Percentiles rank a stretch among this genome's conserved stretches.
Evolutionary conservation across 2,113 vertebrate species (phyloP).

Genomic region (Crotalus tigris): DNA sequence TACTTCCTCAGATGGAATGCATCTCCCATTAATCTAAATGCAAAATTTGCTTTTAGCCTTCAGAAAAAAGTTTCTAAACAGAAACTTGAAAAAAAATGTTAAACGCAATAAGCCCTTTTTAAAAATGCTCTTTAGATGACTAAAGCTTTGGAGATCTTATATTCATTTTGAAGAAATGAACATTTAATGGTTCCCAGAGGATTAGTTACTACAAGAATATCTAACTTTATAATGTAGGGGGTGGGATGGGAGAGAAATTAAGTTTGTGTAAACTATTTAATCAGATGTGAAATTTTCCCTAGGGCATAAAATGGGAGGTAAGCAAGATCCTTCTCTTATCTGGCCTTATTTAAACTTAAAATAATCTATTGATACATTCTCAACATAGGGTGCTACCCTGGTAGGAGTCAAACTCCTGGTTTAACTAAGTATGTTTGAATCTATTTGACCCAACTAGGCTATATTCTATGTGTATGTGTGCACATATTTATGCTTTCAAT

Average conservation of each 20-base stretch:
- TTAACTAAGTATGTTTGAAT: slow-evolving; percentile 8
- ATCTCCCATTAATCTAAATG: slow-evolving; percentile 85
- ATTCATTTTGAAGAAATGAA: slow-evolving; percentile 82
- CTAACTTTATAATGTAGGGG: slow-evolving; percentile 79
- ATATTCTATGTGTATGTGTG: too few relatives aligned
- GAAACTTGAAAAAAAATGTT: slow-evolving; percentile 83
- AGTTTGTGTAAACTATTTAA: slow-evolving; percentile 86
- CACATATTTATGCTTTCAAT: too few relatives aligned
- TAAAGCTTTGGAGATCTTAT: slow-evolving; percentile 82
- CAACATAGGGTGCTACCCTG: slow-evolving; percentile 32
- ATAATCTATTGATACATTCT: slow-evolving; percentile 23
- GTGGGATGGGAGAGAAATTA: slow-evolving; percentile 72
- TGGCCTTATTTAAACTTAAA: slow-evolving; percentile 75
- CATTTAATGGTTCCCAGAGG: slow-evolving; percentile 84
- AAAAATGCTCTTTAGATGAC: slow-evolving; percentile 77
- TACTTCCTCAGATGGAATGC: slow-evolving; percentile 79
- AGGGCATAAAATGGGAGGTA: slow-evolving; percentile 69
- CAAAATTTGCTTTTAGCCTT: slow-evolving; percentile 79
- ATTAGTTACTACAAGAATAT: slow-evolving; percentile 83
- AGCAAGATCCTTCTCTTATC: slow-evolving; percentile 48
- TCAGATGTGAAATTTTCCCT: slow-evolving; percentile 78
- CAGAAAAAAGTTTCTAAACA: slow-evolving; percentile 36
- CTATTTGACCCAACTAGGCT: neutral
- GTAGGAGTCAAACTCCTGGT: slow-evolving; percentile 42
- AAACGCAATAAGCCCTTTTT: slow-evolving; percentile 76